Evolutionary conservation across 2,113 vertebrate genomes (phyloP).

Genomic region (Scomber colias): DNA sequence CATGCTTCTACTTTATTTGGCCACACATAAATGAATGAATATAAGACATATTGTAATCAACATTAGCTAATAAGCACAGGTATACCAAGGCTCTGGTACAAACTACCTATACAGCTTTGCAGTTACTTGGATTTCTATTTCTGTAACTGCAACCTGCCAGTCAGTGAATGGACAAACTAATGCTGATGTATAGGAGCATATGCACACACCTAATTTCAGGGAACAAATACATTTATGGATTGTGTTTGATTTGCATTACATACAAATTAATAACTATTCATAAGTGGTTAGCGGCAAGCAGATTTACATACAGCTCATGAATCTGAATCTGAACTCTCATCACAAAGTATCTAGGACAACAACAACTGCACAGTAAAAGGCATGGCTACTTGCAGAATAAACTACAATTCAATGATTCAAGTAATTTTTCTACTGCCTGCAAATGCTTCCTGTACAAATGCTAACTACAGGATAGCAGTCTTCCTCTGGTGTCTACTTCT

Average conservation of each 20-base stretch:
- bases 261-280: slow-evolving; percentile 10
- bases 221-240: not conserved
- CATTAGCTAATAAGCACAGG: not conserved
- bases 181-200: not conserved
- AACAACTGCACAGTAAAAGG: not conserved
- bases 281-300: not conserved
- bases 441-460: slow-evolving; percentile 18
- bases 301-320: not conserved
- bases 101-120: not conserved
- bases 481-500: slow-evolving; percentile 36
- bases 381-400: not conserved
- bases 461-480: slow-evolving; percentile 7
- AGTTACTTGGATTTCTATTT: not conserved
- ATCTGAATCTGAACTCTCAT: not conserved
- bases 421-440: slow-evolving; percentile 3
- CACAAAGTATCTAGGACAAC: not conserved
- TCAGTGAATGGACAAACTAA: not conserved
- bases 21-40: no score
- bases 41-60: not conserved
- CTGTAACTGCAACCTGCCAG: not conserved
- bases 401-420: not conserved
- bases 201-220: not conserved
- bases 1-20: no score
- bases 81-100: not conserved
- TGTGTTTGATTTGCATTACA: slow-evolving; percentile 8